phyloP scores from a whole-genome alignment of 2,797 vertebrate species.

The Macrochelys suwanniensis region DNA sequence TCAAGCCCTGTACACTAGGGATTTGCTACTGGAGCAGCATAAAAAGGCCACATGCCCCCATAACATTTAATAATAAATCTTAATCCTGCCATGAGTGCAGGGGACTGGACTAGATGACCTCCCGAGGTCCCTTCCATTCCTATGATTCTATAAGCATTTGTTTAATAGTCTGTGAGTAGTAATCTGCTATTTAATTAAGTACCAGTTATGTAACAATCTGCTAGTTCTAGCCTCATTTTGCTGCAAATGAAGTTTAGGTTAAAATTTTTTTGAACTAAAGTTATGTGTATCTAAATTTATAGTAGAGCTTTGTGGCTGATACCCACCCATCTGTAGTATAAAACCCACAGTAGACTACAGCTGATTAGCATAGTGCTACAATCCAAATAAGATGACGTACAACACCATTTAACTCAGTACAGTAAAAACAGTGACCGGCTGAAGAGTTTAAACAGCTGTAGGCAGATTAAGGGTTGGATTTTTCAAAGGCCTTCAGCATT shows the following conservation, averaged over 20 bases:
- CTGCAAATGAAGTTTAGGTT: background rate
- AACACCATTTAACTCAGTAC: conserved; percentile 10
- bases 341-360: background rate
- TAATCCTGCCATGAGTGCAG: too few species aligned
- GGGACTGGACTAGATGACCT: too few species aligned
- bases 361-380: background rate
- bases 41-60: too few species aligned
- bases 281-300: background rate
- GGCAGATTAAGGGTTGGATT: background rate
- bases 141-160: background rate
- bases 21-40: too few species aligned
- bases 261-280: accelerated
- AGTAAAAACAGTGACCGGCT: background rate
- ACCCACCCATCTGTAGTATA: accelerated
- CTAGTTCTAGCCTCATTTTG: background rate
- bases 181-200: background rate
- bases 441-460: background rate
- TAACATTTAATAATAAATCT: too few species aligned
- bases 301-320: background rate
- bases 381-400: background rate
- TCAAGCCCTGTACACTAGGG: too few species aligned
- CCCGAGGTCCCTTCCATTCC: too few species aligned
- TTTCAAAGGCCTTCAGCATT: background rate
- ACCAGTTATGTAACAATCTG: background rate
- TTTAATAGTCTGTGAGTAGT: background rate